Evolutionary conservation across 1,140 invertebrate species (phyloP), one percentile per base, ranked within the genome.

Genomic region (Danaus melanippus): DNA sequence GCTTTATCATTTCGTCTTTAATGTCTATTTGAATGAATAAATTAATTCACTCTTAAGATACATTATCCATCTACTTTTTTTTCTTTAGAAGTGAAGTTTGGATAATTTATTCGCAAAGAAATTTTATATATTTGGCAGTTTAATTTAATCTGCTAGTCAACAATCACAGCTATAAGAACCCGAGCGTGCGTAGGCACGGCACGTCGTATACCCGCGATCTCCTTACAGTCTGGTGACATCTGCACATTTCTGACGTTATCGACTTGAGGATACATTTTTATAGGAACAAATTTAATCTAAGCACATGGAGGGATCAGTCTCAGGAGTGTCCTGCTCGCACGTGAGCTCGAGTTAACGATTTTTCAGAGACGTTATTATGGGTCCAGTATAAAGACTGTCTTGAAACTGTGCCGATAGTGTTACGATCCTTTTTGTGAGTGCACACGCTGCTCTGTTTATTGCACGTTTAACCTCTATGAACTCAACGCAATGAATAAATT

Each of bases 231-330:
- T 70, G 74, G 72, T 74, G 73, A 79, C 73, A 85, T 84, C 77
- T 84, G 79, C 76, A 85, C 78, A 81, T 76, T 79, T 74, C 66
- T 64, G 60, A 70, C 74, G 74, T 80, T 82, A 83, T 80, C 76
- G 76, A 84, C 63, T 79, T 53, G 67, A 74, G 71, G 69, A 72
- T 73, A 75, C 76, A 81, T 82, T 81, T 84, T 82, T 79, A 82
- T 80, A 76, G 71, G 82, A 82, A 78, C 79, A 79, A 85, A 82
- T 82, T 82, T 85, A 85, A 85, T 84, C 77, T 85, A 80, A 79
- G 79, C 72, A 81, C 67, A 72, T 71, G 67, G 64, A 82, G 76
- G 80, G 82, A 79, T 81, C 80, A 82, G 82, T 85, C 82, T 82
- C 77, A 58, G 59, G 77, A 79, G 82, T 79, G 67, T 72, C 69